A percentile compares a stretch with the other conserved stretches of the same genome.
phyloP scores from a whole-genome alignment of 1,140 invertebrate genomes.

The Hermatobates lingyangjiaoensis region DNA sequence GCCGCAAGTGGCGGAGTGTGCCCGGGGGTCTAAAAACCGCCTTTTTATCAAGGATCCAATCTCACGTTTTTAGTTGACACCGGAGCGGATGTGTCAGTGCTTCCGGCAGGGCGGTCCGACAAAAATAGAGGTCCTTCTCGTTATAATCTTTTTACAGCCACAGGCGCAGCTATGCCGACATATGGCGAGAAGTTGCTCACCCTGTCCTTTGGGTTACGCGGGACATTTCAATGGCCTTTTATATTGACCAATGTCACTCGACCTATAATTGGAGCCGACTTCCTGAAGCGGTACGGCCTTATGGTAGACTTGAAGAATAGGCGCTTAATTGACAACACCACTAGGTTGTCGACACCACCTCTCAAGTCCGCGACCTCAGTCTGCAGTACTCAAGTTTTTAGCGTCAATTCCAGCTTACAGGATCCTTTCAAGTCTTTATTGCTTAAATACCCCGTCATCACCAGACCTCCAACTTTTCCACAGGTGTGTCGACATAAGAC shows the following conservation, averaged over 20 bases:
- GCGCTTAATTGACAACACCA: neutral
- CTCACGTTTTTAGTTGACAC: conserved; percentile 18
- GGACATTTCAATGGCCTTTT: conserved; percentile 23
- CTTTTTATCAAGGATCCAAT: conserved; percentile 16
- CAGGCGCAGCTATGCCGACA: conserved; percentile 19
- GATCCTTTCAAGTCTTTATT: no score
- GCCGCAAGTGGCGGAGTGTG: conserved; percentile 1
- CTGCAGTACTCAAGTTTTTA: no score
- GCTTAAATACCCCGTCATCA: no score
- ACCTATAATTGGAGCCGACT: conserved; percentile 25
- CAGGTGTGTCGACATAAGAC: no score
- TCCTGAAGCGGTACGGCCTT: conserved; percentile 12
- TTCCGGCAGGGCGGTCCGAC: conserved; percentile 9
- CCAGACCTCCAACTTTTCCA: no score
- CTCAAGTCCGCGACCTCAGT: no score
- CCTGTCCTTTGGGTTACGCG: conserved; percentile 20
- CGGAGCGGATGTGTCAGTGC: conserved; percentile 20
- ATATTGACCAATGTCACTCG: conserved; percentile 22
- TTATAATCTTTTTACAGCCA: conserved; percentile 11
- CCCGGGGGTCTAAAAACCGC: neutral
- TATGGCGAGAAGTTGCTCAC: conserved; percentile 19
- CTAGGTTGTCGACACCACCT: no score
- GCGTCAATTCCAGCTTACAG: no score
- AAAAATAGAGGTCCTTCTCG: neutral
- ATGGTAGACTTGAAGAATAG: neutral